Evolutionary conservation across 2,888 invertebrate genomes (phyloP).

Genomic region (Steinernema hermaphroditum): DNA sequence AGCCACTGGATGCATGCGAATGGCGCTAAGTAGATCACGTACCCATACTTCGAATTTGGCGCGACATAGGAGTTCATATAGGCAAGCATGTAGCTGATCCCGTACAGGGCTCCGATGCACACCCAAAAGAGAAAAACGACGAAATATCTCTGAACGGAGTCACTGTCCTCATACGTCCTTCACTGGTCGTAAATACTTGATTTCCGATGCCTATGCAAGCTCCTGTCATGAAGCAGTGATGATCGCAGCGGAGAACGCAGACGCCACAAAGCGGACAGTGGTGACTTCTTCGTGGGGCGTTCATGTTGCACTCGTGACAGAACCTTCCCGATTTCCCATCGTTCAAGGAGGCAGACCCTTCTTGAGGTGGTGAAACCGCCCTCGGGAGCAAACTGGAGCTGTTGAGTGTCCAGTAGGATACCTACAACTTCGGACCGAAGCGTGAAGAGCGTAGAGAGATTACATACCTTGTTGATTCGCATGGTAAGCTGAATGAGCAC

Average conservation of each 20-base stretch:
- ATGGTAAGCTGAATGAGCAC: slow-evolving; percentile 40
- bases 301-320: slow-evolving; percentile 55
- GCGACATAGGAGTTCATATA: slow-evolving; percentile 51
- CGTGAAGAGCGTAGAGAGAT: neutral
- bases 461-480: neutral
- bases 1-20: slow-evolving; percentile 56
- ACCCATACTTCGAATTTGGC: slow-evolving; percentile 59
- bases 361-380: neutral
- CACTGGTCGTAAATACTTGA: slow-evolving; percentile 51
- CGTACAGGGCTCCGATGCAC: slow-evolving; percentile 52
- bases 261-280: slow-evolving; percentile 68
- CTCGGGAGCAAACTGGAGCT: slow-evolving; percentile 4
- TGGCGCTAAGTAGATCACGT: slow-evolving; percentile 57
- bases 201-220: slow-evolving; percentile 69
- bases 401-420: slow-evolving; percentile 11
- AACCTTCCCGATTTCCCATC: slow-evolving; percentile 39
- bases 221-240: slow-evolving; percentile 68
- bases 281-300: slow-evolving; percentile 57
- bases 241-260: slow-evolving; percentile 69
- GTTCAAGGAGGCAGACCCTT: neutral
- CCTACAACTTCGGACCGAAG: neutral
- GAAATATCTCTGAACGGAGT: slow-evolving; percentile 68
- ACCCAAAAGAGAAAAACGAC: slow-evolving; percentile 67
- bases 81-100: slow-evolving; percentile 42
- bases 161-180: neutral